phyloP scores from a whole-genome alignment of 2,888 invertebrate genomes.

The Pollenia griseotomentosa region DNA sequence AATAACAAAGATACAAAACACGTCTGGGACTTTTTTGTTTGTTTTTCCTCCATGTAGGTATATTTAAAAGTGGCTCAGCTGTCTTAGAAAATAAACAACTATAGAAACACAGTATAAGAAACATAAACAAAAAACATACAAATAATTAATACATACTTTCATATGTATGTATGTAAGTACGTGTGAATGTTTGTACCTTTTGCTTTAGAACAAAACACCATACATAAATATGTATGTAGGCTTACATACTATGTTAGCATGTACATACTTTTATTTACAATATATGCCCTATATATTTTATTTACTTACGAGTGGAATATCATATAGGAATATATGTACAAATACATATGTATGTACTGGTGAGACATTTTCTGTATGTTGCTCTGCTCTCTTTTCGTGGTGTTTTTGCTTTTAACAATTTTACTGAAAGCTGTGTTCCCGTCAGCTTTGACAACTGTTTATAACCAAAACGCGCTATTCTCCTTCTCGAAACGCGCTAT shows the following conservation, averaged over 20 bases:
- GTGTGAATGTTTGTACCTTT: background rate
- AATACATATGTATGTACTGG: background rate
- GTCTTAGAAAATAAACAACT: background rate
- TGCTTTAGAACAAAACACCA: no score
- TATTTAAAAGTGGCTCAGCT: background rate
- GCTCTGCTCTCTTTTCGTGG: no score
- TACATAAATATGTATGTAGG: background rate
- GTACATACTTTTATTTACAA: background rate
- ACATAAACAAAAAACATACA: no score
- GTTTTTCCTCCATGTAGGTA: background rate
- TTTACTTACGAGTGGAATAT: no score
- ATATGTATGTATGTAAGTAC: conserved; percentile 17
- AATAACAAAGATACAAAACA: background rate
- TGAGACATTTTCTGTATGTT: no score
- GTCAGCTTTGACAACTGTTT: no score
- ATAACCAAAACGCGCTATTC: no score
- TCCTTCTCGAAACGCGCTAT: no score
- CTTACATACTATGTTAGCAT: background rate
- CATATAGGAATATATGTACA: background rate
- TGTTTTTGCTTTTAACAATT: no score
- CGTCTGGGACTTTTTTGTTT: background rate
- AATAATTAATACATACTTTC: background rate
- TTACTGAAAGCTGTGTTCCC: no score
- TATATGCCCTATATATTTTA: no score
- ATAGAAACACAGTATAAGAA: no score